Base-by-base conservation (phyloP, 2,888 invertebrate genomes). In the Notocelia uddmanniana region DNA sequence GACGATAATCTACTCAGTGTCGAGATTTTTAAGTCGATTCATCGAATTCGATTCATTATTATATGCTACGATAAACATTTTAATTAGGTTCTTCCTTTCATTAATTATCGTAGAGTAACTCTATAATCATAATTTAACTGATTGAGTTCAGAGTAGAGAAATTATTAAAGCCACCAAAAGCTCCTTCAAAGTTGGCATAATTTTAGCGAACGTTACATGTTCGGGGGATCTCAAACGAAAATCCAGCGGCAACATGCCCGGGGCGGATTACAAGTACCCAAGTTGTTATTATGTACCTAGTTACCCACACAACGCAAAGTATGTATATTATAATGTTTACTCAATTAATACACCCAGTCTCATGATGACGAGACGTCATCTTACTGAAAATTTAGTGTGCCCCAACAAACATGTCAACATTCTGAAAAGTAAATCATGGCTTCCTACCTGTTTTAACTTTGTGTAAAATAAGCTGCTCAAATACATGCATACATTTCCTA, bases 91-190 rank as follows among this genome's bases (percentile, higher is more conserved):
- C 8, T 5, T 31, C 31, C 31, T 31, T 31, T 31, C 5, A 31
- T 31, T 9, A 31, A 31, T 31, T 31, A 31, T n/a, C 31, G 8
- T 31, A 26, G 5, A 31, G 31, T 0, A 31, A 31, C 31, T 8
- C 31, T 31, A 8, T 31, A 31, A 5, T 31, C 31, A 31, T 2
- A 6, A 9, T 9, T 21, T 5, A 2, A 37, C 15, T 45, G 15
- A 45, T 45, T 45, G n/a, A 41, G 10, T 58, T 67, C 67, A 48
- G 58, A 67, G 57, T 50, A 34, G 68, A 52, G 48, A 52, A 68
- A 62, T 31, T 60, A 69, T 45, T 31, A 54, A 54, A 26, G 54
- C 54, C 15, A 45, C 41, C 31, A 62, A 60, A 26, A 45, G 54
- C 52, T 60, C 18, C 64, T n/a, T 21, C 31, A 45, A 48, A 58